phyloP scores from a whole-genome alignment of 2,113 vertebrate genomes.

The Naja naja region DNA sequence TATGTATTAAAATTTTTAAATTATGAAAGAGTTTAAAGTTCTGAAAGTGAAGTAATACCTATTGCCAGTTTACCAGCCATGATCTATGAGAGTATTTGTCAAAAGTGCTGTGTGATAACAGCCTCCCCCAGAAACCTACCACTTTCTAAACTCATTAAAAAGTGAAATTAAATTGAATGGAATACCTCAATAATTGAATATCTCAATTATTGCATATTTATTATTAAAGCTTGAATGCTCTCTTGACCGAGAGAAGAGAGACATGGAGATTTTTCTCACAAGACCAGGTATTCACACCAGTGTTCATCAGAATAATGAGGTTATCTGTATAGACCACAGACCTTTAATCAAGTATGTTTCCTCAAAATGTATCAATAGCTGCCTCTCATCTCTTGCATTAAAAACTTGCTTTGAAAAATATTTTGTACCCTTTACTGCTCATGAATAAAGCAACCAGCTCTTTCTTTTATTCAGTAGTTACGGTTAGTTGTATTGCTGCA shows the following conservation, averaged over 20 bases:
- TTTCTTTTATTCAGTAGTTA: conserved; percentile 10
- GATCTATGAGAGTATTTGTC: background rate
- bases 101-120: background rate
- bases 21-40: background rate
- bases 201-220: background rate
- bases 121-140: background rate
- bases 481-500: background rate
- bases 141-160: background rate
- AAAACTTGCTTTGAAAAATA: background rate
- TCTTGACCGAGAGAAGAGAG: background rate
- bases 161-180: background rate
- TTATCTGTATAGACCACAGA: background rate
- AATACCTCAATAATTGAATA: background rate
- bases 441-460: background rate
- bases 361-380: conserved; percentile 7
- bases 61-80: background rate
- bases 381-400: background rate
- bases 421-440: background rate
- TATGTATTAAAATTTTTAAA: background rate
- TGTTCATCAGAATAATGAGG: background rate
- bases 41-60: background rate
- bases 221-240: background rate
- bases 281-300: background rate
- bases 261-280: background rate
- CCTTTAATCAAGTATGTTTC: background rate